Conservation (phyloP, 2,888 invertebrate species). For the Elysia crispata region DNA sequence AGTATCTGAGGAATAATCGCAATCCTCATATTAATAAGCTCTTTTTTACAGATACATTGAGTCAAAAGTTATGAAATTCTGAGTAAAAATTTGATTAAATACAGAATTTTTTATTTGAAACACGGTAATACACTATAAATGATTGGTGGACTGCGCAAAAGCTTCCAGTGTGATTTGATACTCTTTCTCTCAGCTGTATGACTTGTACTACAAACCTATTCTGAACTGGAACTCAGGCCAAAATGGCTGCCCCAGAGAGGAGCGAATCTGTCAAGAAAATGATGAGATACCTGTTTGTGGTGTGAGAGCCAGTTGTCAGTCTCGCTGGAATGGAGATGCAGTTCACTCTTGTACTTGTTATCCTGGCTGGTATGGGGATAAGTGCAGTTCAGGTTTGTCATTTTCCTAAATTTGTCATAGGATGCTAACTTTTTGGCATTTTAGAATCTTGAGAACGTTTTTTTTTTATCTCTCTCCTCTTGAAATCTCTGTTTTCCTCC, state of each 20-base stretch:
- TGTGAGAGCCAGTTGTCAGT: slow-evolving; percentile 87
- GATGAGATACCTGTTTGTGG: slow-evolving; percentile 65
- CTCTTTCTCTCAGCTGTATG: slow-evolving; percentile 85
- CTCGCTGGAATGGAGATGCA: slow-evolving; percentile 80
- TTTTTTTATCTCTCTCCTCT: background rate
- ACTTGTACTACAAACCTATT: slow-evolving; percentile 85
- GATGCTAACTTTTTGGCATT: no score
- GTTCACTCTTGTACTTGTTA: slow-evolving; percentile 91
- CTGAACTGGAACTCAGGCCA: slow-evolving; percentile 83
- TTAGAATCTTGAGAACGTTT: no score
- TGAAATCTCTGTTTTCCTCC: no score
- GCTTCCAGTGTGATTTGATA: background rate
- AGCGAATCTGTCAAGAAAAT: slow-evolving; percentile 84
- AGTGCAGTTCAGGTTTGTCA: slow-evolving; percentile 78
- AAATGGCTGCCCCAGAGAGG: slow-evolving; percentile 93
- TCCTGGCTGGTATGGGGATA: slow-evolving; percentile 91
- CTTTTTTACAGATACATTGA: no score
- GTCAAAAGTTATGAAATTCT: no score
- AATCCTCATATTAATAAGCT: no score
- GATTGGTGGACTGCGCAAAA: no score
- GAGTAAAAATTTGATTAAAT: no score
- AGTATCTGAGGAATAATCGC: background rate
- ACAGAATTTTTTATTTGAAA: no score
- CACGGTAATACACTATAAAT: no score
- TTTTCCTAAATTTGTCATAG: background rate